Base-by-base conservation (phyloP, 2,797 vertebrate genomes). In the Philypnodon macrostomus region DNA sequence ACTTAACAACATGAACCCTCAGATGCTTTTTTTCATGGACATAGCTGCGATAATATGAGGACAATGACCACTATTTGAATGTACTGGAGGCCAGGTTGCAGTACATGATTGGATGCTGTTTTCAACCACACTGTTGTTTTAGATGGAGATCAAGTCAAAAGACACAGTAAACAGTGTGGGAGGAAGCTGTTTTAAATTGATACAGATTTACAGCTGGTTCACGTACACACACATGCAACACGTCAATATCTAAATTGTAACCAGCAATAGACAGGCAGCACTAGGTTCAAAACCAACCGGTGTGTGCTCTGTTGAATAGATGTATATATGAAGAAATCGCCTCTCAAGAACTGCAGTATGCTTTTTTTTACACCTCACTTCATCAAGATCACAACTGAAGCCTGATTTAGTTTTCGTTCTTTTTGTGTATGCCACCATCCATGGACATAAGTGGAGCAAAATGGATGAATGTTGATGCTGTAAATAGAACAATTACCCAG, bases 191-290 rank as follows among this genome's bases (percentile, higher is more conserved):
- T 64, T 27, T 35, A 64, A 59, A 68, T 17, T 58, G 59, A 19
- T 42, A 37, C 37, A 32, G 33, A 78, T 77, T 79, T 58, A 71
- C 47, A 63, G 64, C 58, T 79, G 69, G 72, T 63, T 79, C 64
- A 62, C 53, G 11, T 44, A 57, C 50, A 41, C 31, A 53, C 50
- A 58, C 37, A 58, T 7, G 47, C 45, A 35, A 71, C 15, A 54
- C 19, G 67, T 11, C 14, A 49, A 86, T 78, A 83, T 86, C 74
- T 78, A 83, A 87, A 90, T 85, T 88, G 83, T 87, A 88, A 88
- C 85, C 81, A 84, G 85, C 84, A 87, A 85, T 81, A 85, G 75
- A 42, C 74, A 70, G 75, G 19, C 49, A 29, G 63, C 78, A 73
- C 77, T 72, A 70, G 78, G 44, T 47, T 63, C 46, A 42, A 49